phyloP scores from a whole-genome alignment of 2,888 invertebrate species.

The Ditula angustiorana region DNA sequence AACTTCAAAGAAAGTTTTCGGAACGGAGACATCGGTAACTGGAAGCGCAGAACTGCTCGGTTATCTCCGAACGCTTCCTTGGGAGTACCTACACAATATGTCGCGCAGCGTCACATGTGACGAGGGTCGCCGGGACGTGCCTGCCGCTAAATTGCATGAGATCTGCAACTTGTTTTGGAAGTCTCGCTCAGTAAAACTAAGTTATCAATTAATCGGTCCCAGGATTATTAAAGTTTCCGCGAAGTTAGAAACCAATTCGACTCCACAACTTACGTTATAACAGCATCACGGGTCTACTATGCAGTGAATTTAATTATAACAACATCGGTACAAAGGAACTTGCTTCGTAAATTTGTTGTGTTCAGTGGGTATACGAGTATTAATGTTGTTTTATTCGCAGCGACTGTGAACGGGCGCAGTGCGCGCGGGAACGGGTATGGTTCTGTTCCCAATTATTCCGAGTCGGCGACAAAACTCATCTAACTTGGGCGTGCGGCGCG shows the following conservation, averaged over 20 bases:
- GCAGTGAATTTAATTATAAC: not conserved
- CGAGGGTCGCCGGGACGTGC: slow-evolving; percentile 29
- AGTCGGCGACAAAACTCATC: slow-evolving; percentile 38
- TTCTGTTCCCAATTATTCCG: slow-evolving; percentile 38
- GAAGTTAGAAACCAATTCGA: not conserved
- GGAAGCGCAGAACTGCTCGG: slow-evolving; percentile 10
- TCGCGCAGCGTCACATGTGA: slow-evolving; percentile 28
- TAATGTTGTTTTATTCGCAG: not conserved
- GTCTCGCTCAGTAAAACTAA: slow-evolving; percentile 4
- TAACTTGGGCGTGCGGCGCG: slow-evolving; percentile 34
- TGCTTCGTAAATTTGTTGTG: not conserved
- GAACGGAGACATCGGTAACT: not conserved
- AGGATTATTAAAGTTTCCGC: slow-evolving; percentile 11
- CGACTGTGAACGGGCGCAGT: slow-evolving; percentile 6
- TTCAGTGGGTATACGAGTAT: not conserved
- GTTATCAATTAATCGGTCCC: slow-evolving; percentile 15
- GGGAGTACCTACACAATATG: slow-evolving; percentile 11
- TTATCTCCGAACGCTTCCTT: not conserved
- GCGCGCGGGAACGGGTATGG: slow-evolving; percentile 17
- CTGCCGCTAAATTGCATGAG: slow-evolving; percentile 31
- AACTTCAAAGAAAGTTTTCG: slow-evolving; percentile 21
- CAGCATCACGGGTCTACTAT: slow-evolving; percentile 2
- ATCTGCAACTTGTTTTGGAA: slow-evolving; percentile 22
- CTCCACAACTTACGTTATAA: not conserved
- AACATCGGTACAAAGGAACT: not conserved